Base-by-base conservation (phyloP, 2,888 invertebrate genomes). In the Tetranychus truncatus region DNA sequence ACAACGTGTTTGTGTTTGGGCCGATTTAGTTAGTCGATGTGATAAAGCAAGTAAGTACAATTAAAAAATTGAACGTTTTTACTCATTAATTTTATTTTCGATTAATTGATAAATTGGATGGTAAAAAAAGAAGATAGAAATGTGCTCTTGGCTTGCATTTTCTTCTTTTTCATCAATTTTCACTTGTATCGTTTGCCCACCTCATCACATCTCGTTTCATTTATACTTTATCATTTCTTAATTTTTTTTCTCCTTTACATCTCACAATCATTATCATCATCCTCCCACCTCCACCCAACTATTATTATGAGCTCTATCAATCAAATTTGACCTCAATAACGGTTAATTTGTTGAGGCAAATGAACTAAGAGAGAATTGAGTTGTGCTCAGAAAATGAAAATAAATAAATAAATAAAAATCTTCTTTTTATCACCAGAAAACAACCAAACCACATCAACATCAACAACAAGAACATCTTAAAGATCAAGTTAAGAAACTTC, bases 1-100 rank as follows among this genome's bases (percentile, higher is more conserved):
- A 24, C 88, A 92, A 74, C 88, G 94, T 80, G 91, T 93, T 76
- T 93, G 93, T 85, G 92, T 95, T 91, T 92, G 95, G 95, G 91
- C 95, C 80, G 92, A 95, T 85, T 91, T 92, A 85, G 91, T 93
- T 77, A 90, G 91, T 75, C 90, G 94, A 84, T 94, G 94, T 87
- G 91, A 86, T 84, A 88, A 88, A 69, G 69, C 69, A 20, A 24
- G 69, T 69, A 24, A 69, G 69, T 69, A 69, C 11, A 69, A 34
- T 34, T 34, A 34, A 34, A 34, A 34, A 34, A 1, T 34, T 34
- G 34, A 34, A 34, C 34, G 4, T 34, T 34, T 34, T 34, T 34
- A 34, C 34, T 34, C 34, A 34, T 34, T 34, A 34, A 4, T 34
- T 34, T 5, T 3, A 34, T 34, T 34, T 34, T 34, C 34, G 1